Base-by-base conservation (phyloP, 2,113 vertebrate species). In the Bufo gargarizans region DNA sequence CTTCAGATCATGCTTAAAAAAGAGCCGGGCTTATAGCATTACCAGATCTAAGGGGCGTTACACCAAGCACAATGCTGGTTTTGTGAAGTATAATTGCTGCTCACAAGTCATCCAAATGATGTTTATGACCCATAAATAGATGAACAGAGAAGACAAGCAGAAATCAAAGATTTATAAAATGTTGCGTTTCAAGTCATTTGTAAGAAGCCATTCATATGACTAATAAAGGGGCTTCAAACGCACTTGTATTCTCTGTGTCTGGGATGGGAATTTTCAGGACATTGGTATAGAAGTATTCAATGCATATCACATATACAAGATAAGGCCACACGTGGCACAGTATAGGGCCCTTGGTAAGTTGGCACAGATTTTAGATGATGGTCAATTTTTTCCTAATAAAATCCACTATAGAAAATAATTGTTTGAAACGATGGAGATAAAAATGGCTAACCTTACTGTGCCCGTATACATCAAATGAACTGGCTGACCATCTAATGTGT, bases 51-150 rank as follows among this genome's bases (percentile, higher is more conserved):
- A 6, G 16, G 4, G 43, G 47, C 13, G 6, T 45, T 45, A 47
- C 43, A 49, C 71, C 16, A 47, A 74, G 71, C 71, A 74, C 71
- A 74, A 74, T 74, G 71, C 43, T 45, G 71, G 14, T 16, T 74
- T 14, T 74, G 71, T 74, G 71, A 16, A 17, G 22, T 12, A 13
- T 7, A 72, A 72, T 45, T 1, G 69, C 69, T 20, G 7, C 69
- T 72, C 33, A 45, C 2, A 71, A 72, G 69, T 72, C n/a, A 45
- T 45, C 69, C 4, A 72, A 72, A 72, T 72, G 33, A 45, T 72
- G 69, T 72, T 72, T 72, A 74, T 19, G 43, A 47, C 13, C 43
- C 71, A 74, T 47, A 74, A 74, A 74, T 74, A 74, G 71, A 74
- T 47, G 43, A 74, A 14, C 10, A 33, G 22, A 33, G 67, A 43